Evolutionary conservation across 1,140 invertebrate species (phyloP), one percentile per base, ranked within the genome.

Genomic region (Periplaneta americana): DNA sequence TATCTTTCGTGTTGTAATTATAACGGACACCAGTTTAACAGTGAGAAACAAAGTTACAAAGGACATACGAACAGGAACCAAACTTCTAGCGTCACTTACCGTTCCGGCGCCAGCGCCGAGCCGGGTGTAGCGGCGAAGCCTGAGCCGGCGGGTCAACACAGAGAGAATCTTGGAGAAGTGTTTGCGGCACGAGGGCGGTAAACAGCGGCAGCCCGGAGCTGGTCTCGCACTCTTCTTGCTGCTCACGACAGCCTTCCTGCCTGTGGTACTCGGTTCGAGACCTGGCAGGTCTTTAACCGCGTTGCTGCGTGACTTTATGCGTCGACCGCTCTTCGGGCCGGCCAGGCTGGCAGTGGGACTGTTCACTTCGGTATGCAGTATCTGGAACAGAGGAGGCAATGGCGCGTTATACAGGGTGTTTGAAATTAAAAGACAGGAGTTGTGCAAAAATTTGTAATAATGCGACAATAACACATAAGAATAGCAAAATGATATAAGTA

Each of bases 121-220:
- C 66, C 75, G 32, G 34, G 80, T 34, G 66, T 81, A 36, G 80
- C 80, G 80, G 34, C 80, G 80, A 28, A 81, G 36, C 74, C 80
- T 57, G 32, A 81, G 80, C 34, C 80, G 80, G 34, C 80, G 80
- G 15, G 80, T 28, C 74, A 81, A 39, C 74, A 81, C 74, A 34
- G 66, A 75, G 22, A 81, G 74, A 76, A 81, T 81, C 31, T 34
- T 75, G 80, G 80, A 34, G 74, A 75, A 31, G 79, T 74, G 79
- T 35, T 48, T 35, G 31, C 79, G 79, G 79, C 66, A 80, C 34
- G 18, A 11, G 32, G 74, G 80, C 33, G 80, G 80, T 33, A 35
- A 48, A 74, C 34, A 36, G 74, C 78, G 78, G 78, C 78, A 37
- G 78, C 77, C 77, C 28, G 28, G 35, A 39, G 28, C 79, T 35